Percentiles rank a stretch among this genome's conserved stretches.
phyloP scores from a whole-genome alignment of 2,888 invertebrate genomes.

The Tachina grossa region DNA sequence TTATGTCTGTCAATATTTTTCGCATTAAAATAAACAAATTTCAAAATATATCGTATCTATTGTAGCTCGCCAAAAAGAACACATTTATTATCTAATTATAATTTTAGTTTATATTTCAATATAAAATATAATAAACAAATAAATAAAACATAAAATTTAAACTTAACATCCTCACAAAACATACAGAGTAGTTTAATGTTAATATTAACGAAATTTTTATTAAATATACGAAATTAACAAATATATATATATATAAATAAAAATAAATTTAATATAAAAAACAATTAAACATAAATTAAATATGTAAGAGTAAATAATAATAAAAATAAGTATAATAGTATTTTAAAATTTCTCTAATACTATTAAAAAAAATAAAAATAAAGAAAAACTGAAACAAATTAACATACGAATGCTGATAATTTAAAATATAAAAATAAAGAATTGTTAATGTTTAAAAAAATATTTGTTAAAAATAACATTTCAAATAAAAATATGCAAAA shows the following conservation, averaged over 20 bases:
- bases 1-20: slow-evolving; percentile 28
- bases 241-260: slow-evolving; percentile 52
- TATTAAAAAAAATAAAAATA: slow-evolving; percentile 75
- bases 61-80: slow-evolving; percentile 53
- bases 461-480: slow-evolving; percentile 83
- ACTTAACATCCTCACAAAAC: slow-evolving; percentile 60
- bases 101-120: slow-evolving; percentile 38
- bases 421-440: slow-evolving; percentile 73
- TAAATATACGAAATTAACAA: slow-evolving; percentile 71
- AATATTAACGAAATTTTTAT: slow-evolving; percentile 73
- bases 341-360: slow-evolving; percentile 76
- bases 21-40: slow-evolving; percentile 44
- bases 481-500: slow-evolving; percentile 80
- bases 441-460: slow-evolving; percentile 83
- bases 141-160: slow-evolving; percentile 32
- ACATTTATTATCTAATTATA: slow-evolving; percentile 25
- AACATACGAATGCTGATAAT: slow-evolving; percentile 70
- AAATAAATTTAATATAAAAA: slow-evolving; percentile 64
- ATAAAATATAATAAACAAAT: neutral
- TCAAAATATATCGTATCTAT: slow-evolving; percentile 39
- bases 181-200: slow-evolving; percentile 68
- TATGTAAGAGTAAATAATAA: slow-evolving; percentile 73
- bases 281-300: slow-evolving; percentile 70
- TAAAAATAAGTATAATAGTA: slow-evolving; percentile 72
- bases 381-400: slow-evolving; percentile 71